Evolutionary conservation across 2,113 vertebrate species (phyloP).

Genomic region (Pygoscelis antarcticus): DNA sequence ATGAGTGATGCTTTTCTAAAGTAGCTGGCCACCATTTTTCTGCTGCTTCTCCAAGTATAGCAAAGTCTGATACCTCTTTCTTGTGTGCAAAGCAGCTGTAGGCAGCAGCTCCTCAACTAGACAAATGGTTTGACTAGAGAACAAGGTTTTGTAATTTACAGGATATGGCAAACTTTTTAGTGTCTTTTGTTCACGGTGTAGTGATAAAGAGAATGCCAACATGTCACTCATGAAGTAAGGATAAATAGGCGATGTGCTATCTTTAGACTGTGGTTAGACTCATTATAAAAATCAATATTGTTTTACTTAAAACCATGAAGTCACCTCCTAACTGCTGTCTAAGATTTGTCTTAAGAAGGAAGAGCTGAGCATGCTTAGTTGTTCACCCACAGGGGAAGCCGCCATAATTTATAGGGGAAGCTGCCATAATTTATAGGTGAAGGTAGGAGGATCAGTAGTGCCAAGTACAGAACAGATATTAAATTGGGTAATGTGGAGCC

Average conservation of each 20-base stretch:
- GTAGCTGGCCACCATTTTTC: neutral
- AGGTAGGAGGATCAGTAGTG: neutral
- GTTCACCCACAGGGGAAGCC: neutral
- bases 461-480: neutral
- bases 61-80: neutral
- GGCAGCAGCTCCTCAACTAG: neutral
- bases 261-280: neutral
- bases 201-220: neutral
- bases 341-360: neutral
- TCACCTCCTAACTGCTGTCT: neutral
- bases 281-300: neutral
- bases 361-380: neutral
- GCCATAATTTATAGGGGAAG: neutral
- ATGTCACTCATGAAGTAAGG: neutral
- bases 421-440: neutral
- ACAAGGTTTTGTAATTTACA: neutral
- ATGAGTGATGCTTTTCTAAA: neutral
- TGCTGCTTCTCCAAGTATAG: neutral
- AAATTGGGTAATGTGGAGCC: accelerated
- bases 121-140: neutral
- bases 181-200: neutral
- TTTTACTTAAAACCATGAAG: neutral
- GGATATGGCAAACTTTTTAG: neutral
- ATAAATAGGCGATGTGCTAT: neutral
- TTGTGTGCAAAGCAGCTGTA: neutral